Evolutionary conservation across 2,113 vertebrate genomes (phyloP).

Genomic region (Podarcis cretensis): DNA sequence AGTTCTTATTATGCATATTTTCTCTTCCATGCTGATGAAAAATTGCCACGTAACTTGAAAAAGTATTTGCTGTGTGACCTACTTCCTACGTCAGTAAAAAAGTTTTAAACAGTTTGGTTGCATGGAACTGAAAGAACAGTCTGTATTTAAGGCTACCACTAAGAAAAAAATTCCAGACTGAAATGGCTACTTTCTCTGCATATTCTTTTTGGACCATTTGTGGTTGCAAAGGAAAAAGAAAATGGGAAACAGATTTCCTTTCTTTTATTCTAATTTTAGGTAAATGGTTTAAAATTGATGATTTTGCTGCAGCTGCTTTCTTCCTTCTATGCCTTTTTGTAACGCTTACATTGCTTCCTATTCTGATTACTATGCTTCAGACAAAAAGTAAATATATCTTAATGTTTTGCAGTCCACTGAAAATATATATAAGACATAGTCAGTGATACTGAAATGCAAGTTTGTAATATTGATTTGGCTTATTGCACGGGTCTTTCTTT

Average conservation of each 20-base stretch:
- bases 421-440: neutral
- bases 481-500: neutral
- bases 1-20: conserved; percentile 24
- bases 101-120: conserved; percentile 67
- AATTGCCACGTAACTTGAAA: conserved; percentile 32
- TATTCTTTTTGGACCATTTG: conserved; percentile 42
- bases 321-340: neutral
- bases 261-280: conserved; percentile 65
- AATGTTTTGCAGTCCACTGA: neutral
- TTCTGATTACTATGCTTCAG: neutral
- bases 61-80: conserved; percentile 56
- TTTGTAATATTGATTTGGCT: neutral
- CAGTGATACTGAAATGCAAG: neutral
- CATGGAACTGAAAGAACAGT: conserved; percentile 75
- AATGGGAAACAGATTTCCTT: conserved; percentile 52
- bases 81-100: conserved; percentile 52
- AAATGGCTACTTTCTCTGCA: conserved; percentile 48
- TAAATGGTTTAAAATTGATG: conserved; percentile 57
- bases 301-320: conserved; percentile 21
- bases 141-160: conserved; percentile 68
- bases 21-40: conserved; percentile 25
- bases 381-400: neutral
- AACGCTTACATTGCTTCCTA: neutral
- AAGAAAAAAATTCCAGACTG: conserved; percentile 42
- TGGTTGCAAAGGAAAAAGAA: conserved; percentile 31